A percentile compares a stretch with the other conserved stretches of the same genome.
These are phyloP conservation scores for Eunapius fragilis DNA, from an alignment of 37 sponge, comb jelly and placozoan species.

Conservation along the genomic window DNA sequence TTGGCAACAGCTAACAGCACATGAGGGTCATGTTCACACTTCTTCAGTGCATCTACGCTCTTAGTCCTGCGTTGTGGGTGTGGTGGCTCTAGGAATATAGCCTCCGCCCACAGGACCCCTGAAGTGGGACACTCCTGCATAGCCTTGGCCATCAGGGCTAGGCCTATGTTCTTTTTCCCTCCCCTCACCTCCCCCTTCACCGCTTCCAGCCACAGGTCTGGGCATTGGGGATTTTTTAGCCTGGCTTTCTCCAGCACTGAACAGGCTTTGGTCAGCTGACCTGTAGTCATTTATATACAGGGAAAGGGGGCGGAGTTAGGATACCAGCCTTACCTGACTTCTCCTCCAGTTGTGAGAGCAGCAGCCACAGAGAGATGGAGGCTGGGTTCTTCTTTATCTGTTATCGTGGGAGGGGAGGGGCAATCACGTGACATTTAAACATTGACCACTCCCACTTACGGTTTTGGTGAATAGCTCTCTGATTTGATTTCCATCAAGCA, in stretches of 20 bases:
- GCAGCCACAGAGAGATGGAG: constrained; percentile 93
- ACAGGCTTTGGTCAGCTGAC: constrained; percentile 78
- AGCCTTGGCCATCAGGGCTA: constrained; percentile 89
- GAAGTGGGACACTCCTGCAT: constrained; percentile 93
- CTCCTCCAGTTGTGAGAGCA: constrained; percentile 74
- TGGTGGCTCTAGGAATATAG: constrained; percentile 91
- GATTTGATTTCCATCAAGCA: too few relatives aligned
- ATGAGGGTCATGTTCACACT: constrained; percentile 94
- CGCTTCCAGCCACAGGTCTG: constrained; percentile 94
- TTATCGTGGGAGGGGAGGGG: background rate
- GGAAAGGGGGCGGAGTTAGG: background rate
- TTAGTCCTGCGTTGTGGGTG: constrained; percentile 93
- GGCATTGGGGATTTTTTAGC: constrained; percentile 75
- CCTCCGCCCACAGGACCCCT: constrained; percentile 94
- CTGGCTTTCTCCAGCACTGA: constrained; percentile 91
- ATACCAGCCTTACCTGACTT: constrained; percentile 43
- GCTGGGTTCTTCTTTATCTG: constrained; percentile 87
- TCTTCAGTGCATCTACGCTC: constrained; percentile 97
- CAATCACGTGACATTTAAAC: background rate
- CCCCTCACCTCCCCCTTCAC: constrained; percentile 79
- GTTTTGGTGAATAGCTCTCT: constrained; percentile 74
- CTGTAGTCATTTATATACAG: constrained; percentile 3
- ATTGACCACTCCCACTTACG: constrained; percentile 31
- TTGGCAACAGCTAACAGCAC: constrained; percentile 93
- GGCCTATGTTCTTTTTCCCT: constrained; percentile 83